phyloP scores from a whole-genome alignment of 2,113 vertebrate species.

The Eubucco bourcierii region DNA sequence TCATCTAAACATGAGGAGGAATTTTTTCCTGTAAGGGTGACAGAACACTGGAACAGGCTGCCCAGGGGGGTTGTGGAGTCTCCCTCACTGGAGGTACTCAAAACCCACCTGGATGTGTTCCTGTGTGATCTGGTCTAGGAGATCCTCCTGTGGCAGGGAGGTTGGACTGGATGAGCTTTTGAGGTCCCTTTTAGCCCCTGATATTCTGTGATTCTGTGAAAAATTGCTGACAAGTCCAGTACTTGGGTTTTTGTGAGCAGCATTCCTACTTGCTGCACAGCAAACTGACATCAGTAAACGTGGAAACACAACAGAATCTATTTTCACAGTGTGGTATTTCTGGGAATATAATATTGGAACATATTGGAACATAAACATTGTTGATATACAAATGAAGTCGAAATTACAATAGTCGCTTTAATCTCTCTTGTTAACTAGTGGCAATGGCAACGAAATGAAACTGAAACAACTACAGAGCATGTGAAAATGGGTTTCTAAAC shows the following conservation, averaged over 20 bases:
- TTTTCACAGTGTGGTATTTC: background rate
- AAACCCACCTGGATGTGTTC: too few species aligned
- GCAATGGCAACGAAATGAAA: background rate
- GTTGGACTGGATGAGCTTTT: too few species aligned
- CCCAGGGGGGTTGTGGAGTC: too few species aligned
- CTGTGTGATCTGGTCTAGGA: too few species aligned
- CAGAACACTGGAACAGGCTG: too few species aligned
- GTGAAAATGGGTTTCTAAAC: background rate
- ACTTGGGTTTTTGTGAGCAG: background rate
- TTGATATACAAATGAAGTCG: background rate
- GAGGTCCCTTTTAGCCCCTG: too few species aligned
- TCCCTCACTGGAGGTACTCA: too few species aligned
- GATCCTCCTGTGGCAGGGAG: too few species aligned
- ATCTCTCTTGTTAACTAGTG: background rate
- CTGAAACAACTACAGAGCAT: background rate
- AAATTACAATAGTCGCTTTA: background rate
- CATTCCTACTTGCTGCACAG: background rate
- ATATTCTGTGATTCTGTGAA: too few species aligned
- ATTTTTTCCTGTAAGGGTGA: too few species aligned
- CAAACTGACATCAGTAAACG: background rate
- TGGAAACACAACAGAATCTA: background rate
- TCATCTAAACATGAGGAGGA: too few species aligned
- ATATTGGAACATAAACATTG: background rate
- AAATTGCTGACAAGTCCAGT: background rate
- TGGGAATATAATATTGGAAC: background rate